Base-by-base conservation (phyloP, 1,140 invertebrate genomes). In the Drosophila neocordata region DNA sequence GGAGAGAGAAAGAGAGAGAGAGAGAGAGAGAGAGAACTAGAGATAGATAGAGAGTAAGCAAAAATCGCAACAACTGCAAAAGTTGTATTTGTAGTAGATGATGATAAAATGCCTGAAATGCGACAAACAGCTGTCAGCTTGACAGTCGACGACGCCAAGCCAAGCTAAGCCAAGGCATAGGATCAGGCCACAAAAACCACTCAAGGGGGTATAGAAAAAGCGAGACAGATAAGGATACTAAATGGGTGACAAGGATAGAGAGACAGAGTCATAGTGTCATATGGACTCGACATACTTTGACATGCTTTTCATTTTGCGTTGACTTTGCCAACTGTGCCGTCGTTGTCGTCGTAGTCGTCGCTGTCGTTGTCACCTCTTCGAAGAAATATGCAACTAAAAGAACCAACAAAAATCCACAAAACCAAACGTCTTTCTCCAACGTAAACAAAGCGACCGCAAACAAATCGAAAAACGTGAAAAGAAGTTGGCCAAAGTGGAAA, bases 101-200 rank as follows among this genome's bases (percentile, higher is more conserved):
- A 84, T 83, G 83, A 88, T 87, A 82, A 75, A 87, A 87, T 83
- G 71, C 48, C 76, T 70, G 69, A 88, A 77, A 87, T 82, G 82
- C 75, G 78, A 87, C 82, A 82, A 87, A 87, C 82, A 87, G 82
- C 82, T 87, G 83, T 87, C 82, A 87, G 69, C 27, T 44, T 79
- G 78, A 87, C 83, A 73, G 79, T 53, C 69, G 69, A 79, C 78
- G 74, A 78, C 65, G 65, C 64, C 41, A 44, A 73, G 64, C 63
- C 55, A 20, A 11, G 65, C 64, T 15, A 44, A 73, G 64, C 63
- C 55, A 20, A 11, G 41, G 41, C 41, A 44, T 9, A 48, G 41
- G 41, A 48, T 48, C 41, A 73, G 63, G 62, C 73, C 73, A 77
- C 64, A 73, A 55, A 65, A 68, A 60, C 41, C 61, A 65, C 52